phyloP scores from a whole-genome alignment of 2,113 vertebrate species.

The Ictalurus furcatus region DNA sequence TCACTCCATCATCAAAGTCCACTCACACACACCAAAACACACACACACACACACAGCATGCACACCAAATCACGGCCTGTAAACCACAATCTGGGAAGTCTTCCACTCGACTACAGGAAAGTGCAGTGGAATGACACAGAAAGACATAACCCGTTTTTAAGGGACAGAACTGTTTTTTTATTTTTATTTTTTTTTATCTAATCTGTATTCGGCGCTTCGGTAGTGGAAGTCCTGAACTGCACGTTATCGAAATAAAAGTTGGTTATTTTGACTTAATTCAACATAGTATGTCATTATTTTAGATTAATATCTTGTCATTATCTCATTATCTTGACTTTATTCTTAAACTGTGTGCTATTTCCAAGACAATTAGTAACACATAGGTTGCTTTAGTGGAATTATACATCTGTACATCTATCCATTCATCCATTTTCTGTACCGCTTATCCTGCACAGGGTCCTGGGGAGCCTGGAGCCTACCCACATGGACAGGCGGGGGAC shows the following conservation, averaged over 20 bases:
- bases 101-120: constrained; percentile 48
- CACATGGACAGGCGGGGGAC: too few species aligned
- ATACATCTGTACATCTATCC: too few species aligned
- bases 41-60: constrained; percentile 35
- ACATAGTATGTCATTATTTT: too few species aligned
- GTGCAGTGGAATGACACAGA: neutral
- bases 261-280: too few species aligned
- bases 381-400: too few species aligned
- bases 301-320: neutral
- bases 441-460: too few species aligned
- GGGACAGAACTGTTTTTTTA: neutral
- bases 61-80: constrained; percentile 32
- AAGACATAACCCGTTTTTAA: neutral
- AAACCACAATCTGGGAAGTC: constrained; percentile 49
- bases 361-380: too few species aligned
- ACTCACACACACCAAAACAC: constrained; percentile 31
- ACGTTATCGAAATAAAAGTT: neutral
- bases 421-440: too few species aligned
- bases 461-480: too few species aligned
- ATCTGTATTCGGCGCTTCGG: neutral
- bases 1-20: constrained; percentile 40
- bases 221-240: too few species aligned
- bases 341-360: neutral
- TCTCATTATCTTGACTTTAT: neutral
- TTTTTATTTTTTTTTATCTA: neutral